A percentile compares a stretch with the other conserved stretches of the same genome.
phyloP scores from a whole-genome alignment of 2,797 vertebrate genomes.

The Anableps anableps region DNA sequence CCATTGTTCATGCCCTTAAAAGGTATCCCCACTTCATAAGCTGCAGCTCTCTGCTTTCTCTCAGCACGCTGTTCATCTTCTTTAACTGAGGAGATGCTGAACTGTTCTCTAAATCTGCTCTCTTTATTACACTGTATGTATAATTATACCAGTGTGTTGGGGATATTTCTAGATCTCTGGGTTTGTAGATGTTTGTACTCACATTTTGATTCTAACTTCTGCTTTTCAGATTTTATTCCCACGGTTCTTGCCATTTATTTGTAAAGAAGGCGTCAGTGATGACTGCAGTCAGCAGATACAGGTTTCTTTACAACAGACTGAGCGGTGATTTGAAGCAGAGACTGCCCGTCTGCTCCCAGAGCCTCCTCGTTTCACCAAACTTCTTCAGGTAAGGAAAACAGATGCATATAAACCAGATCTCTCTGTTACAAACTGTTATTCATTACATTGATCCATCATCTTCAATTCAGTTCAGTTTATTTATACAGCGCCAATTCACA shows the following conservation, averaged over 20 bases:
- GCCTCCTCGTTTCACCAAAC: slow-evolving; percentile 19
- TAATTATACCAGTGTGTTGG: background rate
- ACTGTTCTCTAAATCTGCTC: background rate
- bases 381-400: slow-evolving; percentile 59
- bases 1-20: slow-evolving; percentile 81
- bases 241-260: slow-evolving; percentile 17
- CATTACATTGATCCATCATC: too few relatives aligned
- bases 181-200: background rate
- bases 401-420: background rate
- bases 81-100: slow-evolving; percentile 36
- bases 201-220: slow-evolving; percentile 3
- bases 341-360: slow-evolving; percentile 28
- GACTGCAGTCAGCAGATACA: slow-evolving; percentile 57
- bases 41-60: slow-evolving; percentile 57
- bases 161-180: background rate
- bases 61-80: slow-evolving; percentile 59
- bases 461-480: too few relatives aligned
- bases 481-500: too few relatives aligned
- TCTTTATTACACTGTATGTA: background rate
- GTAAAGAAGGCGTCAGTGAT: slow-evolving; percentile 48
- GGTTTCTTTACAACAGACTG: slow-evolving; percentile 63
- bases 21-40: slow-evolving; percentile 68
- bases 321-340: slow-evolving; percentile 47
- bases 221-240: slow-evolving; percentile 14
- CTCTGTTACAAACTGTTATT: background rate